Percentiles rank a stretch among this genome's conserved stretches.
Conservation (phyloP, 1,140 invertebrate species). For the Drosophila jambulina region DNA sequence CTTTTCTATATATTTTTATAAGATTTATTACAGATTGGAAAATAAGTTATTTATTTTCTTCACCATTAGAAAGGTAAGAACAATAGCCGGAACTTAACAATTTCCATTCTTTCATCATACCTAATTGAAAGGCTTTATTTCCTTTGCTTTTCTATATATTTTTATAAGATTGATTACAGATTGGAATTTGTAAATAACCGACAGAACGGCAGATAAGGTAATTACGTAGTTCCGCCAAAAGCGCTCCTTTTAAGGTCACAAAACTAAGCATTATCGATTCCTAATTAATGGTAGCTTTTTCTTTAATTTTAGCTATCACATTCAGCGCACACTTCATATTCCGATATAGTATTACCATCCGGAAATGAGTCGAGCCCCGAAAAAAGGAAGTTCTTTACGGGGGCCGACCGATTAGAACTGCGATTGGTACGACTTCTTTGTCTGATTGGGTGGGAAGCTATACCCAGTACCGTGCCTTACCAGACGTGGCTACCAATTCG, state of each 20-base stretch:
- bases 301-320: slow-evolving; percentile 24
- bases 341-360: slow-evolving; percentile 21
- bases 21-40: not conserved
- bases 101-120: not conserved
- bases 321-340: slow-evolving; percentile 9
- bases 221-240: slow-evolving; percentile 13
- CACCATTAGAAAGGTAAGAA: no score
- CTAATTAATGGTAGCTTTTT: slow-evolving; percentile 15
- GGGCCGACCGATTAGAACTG: slow-evolving; percentile 29
- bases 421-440: not conserved
- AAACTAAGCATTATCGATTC: slow-evolving; percentile 3
- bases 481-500: slow-evolving; percentile 16
- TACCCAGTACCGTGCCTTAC: not conserved
- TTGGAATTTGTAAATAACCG: not conserved
- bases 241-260: slow-evolving; percentile 22
- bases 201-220: not conserved
- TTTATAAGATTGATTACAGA: slow-evolving; percentile 2
- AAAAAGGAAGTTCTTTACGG: slow-evolving; percentile 40
- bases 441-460: slow-evolving; percentile 16
- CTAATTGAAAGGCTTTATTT: not conserved
- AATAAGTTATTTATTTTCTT: not conserved
- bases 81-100: not conserved
- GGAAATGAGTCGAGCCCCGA: slow-evolving; percentile 75
- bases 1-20: not conserved
- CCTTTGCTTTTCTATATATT: not conserved